A percentile compares a stretch with the other conserved stretches of the same genome.
These are phyloP conservation scores for Orientallactaga bullata DNA, from an alignment of 2,113 vertebrate species.

Conservation along the genomic window DNA sequence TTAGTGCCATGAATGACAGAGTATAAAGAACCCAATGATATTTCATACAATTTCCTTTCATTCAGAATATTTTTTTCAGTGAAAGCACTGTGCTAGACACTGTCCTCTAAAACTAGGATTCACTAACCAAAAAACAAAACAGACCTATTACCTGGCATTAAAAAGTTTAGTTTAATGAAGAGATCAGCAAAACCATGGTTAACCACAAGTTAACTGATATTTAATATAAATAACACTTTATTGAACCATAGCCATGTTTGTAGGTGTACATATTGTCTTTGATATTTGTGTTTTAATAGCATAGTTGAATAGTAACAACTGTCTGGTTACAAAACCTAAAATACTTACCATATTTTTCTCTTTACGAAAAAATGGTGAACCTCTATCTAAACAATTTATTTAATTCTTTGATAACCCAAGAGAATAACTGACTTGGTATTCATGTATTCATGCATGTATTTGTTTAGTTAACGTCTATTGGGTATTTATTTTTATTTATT, in stretches of 20 bases:
- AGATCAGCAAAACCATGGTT: background rate
- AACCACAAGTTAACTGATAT: background rate
- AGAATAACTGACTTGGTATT: conserved; percentile 31
- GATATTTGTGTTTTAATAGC: background rate
- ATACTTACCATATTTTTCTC: background rate
- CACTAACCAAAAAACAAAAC: background rate
- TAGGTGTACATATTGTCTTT: background rate
- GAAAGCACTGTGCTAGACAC: too few species aligned
- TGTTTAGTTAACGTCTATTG: background rate
- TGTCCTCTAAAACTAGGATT: background rate
- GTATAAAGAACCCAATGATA: background rate
- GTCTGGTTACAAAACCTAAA: background rate
- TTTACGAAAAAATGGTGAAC: background rate
- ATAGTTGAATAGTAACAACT: background rate
- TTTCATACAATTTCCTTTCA: background rate
- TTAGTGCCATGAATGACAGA: background rate
- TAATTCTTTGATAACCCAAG: background rate
- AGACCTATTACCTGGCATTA: background rate
- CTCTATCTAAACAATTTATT: background rate
- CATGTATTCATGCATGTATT: background rate
- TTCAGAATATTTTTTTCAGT: background rate
- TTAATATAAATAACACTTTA: background rate
- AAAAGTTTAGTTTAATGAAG: background rate
- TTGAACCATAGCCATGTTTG: background rate
- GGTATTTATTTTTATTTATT: too few species aligned